phyloP scores from a whole-genome alignment of 2,888 invertebrate genomes.

The Trichopria drosophilae region DNA sequence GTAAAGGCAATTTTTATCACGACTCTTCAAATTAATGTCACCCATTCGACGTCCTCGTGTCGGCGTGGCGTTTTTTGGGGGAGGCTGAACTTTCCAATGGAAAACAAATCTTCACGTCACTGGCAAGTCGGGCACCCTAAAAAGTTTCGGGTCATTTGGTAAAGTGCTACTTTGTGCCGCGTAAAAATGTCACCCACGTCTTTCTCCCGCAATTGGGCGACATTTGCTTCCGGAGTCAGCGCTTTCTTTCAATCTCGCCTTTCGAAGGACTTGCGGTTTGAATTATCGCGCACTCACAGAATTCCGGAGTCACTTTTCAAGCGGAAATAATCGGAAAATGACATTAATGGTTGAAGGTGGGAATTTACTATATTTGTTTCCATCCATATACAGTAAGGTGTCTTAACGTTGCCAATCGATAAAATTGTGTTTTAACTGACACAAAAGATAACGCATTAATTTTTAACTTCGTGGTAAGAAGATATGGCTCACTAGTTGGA shows the following conservation, averaged over 20 bases:
- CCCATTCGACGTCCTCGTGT: slow-evolving; percentile 33
- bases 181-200: slow-evolving; percentile 51
- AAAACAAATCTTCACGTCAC: slow-evolving; percentile 34
- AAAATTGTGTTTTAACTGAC: no score
- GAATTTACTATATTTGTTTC: no score
- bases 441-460: no score
- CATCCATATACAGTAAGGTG: no score
- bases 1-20: slow-evolving; percentile 29
- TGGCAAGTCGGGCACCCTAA: slow-evolving; percentile 38
- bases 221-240: slow-evolving; percentile 51
- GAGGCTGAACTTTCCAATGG: slow-evolving; percentile 16
- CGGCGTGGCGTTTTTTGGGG: not conserved
- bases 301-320: slow-evolving; percentile 1
- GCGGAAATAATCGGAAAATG: no score
- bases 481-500: no score
- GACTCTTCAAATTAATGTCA: slow-evolving; percentile 38
- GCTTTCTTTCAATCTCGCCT: slow-evolving; percentile 43
- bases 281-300: not conserved
- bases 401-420: no score
- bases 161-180: slow-evolving; percentile 58
- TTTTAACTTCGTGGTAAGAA: no score
- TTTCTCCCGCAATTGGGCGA: slow-evolving; percentile 42
- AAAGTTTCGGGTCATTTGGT: slow-evolving; percentile 58
- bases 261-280: slow-evolving; percentile 10
- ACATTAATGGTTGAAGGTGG: no score